Base-by-base conservation (phyloP, 2,888 invertebrate species). In the Chaetogeoica ovagalla region DNA sequence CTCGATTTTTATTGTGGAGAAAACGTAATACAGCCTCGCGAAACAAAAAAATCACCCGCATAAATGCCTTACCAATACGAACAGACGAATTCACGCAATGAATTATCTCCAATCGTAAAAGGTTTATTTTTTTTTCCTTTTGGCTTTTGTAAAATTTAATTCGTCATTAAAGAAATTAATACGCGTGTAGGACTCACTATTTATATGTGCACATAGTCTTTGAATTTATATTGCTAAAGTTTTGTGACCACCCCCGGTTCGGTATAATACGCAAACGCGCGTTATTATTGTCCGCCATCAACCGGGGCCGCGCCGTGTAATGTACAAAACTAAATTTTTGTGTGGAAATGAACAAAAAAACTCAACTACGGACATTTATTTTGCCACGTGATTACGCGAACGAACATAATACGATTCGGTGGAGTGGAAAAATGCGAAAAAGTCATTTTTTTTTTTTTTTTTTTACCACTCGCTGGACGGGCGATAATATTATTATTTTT, bases 151-250 rank as follows among this genome's bases (percentile, higher is more conserved):
- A 15, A 9, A 57, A 70, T 70, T 57, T 0, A 57, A 59, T 59
- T 71, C 6, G 23, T 59, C 21, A 71, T 43, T 57, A 23, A 43
- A 59, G n/a, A 71, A 71, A 71, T 69, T 2, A 71, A 71, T 43
- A 5, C 30, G 30, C 4, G 30, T 43, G 43, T 13, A 15, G 15
- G 39, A 59, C 39, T 59, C 59, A 30, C 17, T 71, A 59, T 19
- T 7, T 59, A 21, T 30, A 30, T 30, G 4, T 30, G 4, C 4
- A 30, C 4, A 30, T 30, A 30, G 30, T 43, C 60, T 60, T 23
- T n/a, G 19, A 43, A 43, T 72, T 70, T 43, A 60, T 60, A 60
- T 60, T 60, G 19, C 60, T 60, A 23, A 72, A 72, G 71, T 72
- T 72, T 43, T 60, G 6, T n/a, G 6, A 2, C 19, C 7, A 13